Conservation (phyloP, 2,797 vertebrate species). For the Tapera naevia region DNA sequence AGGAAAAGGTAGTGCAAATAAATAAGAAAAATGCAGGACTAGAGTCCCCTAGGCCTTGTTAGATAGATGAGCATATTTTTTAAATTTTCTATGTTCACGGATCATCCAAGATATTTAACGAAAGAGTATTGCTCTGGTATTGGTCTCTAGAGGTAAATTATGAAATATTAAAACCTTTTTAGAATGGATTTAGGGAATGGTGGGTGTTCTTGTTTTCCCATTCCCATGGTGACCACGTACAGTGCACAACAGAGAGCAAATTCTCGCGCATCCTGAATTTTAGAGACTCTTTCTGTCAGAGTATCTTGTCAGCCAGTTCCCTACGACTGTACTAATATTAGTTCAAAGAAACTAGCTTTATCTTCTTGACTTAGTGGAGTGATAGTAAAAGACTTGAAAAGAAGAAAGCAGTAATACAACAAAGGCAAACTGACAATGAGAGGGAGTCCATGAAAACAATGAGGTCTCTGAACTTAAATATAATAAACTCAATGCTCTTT, state of each 20-base stretch:
- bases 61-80: background rate
- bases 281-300: background rate
- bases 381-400: constrained; percentile 5
- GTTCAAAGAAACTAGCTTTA: constrained; percentile 34
- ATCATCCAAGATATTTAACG: background rate
- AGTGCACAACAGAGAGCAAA: background rate
- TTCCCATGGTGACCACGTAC: background rate
- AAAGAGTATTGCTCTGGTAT: background rate
- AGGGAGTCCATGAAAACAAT: constrained; percentile 20
- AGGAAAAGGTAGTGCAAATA: background rate
- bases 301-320: background rate
- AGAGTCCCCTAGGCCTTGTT: background rate
- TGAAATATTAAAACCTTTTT: background rate
- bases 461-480: background rate
- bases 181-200: background rate
- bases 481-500: background rate
- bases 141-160: background rate
- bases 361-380: background rate
- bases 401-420: constrained; percentile 18
- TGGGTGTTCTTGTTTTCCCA: background rate
- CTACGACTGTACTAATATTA: constrained; percentile 21
- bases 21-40: background rate
- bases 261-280: background rate
- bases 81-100: background rate
- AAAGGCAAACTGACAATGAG: constrained; percentile 4